Conservation (phyloP, 2,797 vertebrate genomes). For the Phoebastria nigripes region DNA sequence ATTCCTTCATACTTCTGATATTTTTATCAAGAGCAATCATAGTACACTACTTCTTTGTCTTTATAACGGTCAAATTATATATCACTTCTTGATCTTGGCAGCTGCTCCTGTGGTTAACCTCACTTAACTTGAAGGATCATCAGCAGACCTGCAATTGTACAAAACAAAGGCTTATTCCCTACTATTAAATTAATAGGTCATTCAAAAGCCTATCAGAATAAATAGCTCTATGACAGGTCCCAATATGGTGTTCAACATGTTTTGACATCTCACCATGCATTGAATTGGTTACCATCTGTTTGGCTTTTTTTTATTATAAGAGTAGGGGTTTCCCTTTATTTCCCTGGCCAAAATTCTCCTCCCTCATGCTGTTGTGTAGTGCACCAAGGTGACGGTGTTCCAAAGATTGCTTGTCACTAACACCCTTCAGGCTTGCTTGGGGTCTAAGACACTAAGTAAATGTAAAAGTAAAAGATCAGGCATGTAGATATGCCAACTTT, state of each 20-base stretch:
- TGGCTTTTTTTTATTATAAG: not conserved
- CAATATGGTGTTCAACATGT: not conserved
- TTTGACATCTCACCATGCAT: not conserved
- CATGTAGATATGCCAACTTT: not conserved
- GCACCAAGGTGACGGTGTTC: not conserved
- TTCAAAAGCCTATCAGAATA: not conserved
- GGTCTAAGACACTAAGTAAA: not conserved
- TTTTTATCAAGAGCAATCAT: not conserved
- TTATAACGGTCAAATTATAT: not conserved
- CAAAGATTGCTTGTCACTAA: not conserved
- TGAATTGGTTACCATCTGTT: conserved; percentile 14
- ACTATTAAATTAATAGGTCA: not conserved
- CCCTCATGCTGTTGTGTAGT: not conserved
- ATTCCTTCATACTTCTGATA: not conserved
- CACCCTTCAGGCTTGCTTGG: not conserved
- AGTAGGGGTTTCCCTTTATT: not conserved
- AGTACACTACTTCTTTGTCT: not conserved
- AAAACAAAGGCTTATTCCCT: not conserved
- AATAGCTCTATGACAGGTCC: not conserved
- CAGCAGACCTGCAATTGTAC: not conserved
- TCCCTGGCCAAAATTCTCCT: not conserved
- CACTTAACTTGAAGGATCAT: not conserved
- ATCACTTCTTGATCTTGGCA: not conserved
- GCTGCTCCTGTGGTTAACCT: not conserved
- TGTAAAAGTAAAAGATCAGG: not conserved